Conservation (phyloP, 1,140 invertebrate species). For the Spodoptera litura region DNA sequence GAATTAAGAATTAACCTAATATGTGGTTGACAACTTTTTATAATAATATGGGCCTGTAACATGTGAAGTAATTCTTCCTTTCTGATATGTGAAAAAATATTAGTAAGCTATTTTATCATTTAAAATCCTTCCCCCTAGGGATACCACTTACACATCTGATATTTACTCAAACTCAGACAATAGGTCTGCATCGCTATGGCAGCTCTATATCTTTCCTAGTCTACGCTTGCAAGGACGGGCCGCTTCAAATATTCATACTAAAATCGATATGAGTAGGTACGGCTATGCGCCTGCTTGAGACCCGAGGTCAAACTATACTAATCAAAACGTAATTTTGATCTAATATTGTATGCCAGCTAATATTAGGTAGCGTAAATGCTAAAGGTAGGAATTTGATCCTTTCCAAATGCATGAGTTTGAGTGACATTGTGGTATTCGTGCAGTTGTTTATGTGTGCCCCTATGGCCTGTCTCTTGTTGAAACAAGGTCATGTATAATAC, state of each 20-base stretch:
- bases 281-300: conserved; percentile 65
- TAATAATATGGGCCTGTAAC: no score
- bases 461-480: background rate
- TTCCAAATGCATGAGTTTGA: conserved; percentile 17
- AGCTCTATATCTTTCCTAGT: conserved; percentile 54
- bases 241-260: conserved; percentile 80
- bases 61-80: no score
- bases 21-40: no score
- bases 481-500: no score
- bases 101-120: no score
- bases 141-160: background rate
- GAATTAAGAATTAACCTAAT: no score
- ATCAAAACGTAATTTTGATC: conserved; percentile 76
- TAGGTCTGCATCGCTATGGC: background rate
- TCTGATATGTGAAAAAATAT: no score
- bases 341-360: conserved; percentile 73
- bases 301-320: conserved; percentile 71
- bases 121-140: background rate
- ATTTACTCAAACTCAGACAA: conserved; percentile 12
- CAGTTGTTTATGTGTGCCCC: conserved; percentile 2
- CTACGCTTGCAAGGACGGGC: conserved; percentile 70
- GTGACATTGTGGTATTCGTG: conserved; percentile 9
- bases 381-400: conserved; percentile 62
- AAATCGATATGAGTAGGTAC: conserved; percentile 76
- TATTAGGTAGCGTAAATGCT: conserved; percentile 64